Evolutionary conservation across 2,797 vertebrate species (phyloP), one percentile per base, ranked within the genome.

Genomic region (Oreortyx pictus): DNA sequence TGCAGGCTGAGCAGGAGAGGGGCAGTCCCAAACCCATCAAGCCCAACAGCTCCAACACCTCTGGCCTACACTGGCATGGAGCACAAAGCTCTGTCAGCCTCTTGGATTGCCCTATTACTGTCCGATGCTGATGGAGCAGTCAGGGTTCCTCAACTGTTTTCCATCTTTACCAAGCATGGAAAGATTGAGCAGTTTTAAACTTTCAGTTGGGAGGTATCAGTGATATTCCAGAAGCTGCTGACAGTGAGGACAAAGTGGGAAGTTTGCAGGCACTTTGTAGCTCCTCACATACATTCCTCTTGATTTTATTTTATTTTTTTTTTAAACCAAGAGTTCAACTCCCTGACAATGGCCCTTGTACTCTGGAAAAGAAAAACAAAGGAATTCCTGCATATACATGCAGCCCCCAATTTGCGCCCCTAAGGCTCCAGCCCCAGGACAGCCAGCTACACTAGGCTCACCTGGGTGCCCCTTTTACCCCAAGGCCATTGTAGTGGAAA

Each of bases 331-430:
- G 31, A 67, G 41, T 74, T 74, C 37, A 61, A 7, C 52, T 94
- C 60, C 60, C 61, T 86, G 74, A 4, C 50, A 84, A 33, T 43
- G 46, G 20, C n/a, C 39, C 25, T 73, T 54, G 43, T 33, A 72
- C 17, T 20, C 35, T n/a, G 35, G 47, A 57, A 82, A 79, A 79
- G 9, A 60, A 70, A 67, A 62, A 33, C 17, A 57, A 65, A 76
- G n/a, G 67, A 82, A 54, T 23, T 0, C 1, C 64, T 70, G 59
- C 12, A 18, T 71, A 43, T 0, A 2, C 0, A 3, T 0, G 1
- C 50, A 81, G 57, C 9, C 11, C 16, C 44, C 39, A 37, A 41
- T 11, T 17, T 73, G 49, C 11, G 33, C 13, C 66, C 7, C 29
- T 19, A 41, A 54, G 31, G 0, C 14, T n/a, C 39, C 35, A 91